phyloP scores from a whole-genome alignment of 2,113 vertebrate species.

The Clarias gariepinus region DNA sequence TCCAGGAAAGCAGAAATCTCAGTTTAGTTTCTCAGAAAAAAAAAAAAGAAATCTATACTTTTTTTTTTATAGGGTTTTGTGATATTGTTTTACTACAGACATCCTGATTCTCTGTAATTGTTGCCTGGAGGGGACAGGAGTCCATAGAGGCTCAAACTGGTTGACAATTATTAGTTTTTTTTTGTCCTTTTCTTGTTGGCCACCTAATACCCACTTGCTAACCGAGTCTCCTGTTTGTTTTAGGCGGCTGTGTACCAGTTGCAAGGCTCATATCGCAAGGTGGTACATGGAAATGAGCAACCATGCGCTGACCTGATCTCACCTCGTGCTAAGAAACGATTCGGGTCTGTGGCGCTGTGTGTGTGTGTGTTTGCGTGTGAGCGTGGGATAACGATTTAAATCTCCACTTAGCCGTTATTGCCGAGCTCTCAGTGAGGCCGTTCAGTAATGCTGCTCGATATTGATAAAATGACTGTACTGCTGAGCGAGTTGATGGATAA shows the following conservation, averaged over 20 bases:
- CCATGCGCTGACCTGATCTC: not conserved
- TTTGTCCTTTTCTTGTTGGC: no score
- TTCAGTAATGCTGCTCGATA: not conserved
- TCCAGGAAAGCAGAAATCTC: not conserved
- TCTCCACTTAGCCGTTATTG: not conserved
- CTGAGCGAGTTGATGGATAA: not conserved
- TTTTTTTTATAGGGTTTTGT: no score
- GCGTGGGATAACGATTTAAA: not conserved
- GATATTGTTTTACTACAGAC: not conserved
- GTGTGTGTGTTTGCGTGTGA: not conserved
- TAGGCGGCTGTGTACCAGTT: not conserved
- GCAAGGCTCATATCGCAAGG: not conserved
- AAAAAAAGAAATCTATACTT: no score
- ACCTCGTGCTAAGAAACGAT: not conserved
- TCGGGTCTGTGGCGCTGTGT: not conserved
- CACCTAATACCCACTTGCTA: no score
- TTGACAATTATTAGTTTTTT: not conserved
- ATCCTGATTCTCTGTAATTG: not conserved
- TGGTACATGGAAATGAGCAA: conserved; percentile 11
- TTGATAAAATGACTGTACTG: not conserved
- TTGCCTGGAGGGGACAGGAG: not conserved
- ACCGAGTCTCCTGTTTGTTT: no score
- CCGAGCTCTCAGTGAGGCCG: not conserved
- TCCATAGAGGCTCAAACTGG: not conserved
- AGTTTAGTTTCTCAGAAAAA: not conserved